Evolutionary conservation across 2,113 vertebrate species (phyloP).

Genomic region (Leuciscus idus): DNA sequence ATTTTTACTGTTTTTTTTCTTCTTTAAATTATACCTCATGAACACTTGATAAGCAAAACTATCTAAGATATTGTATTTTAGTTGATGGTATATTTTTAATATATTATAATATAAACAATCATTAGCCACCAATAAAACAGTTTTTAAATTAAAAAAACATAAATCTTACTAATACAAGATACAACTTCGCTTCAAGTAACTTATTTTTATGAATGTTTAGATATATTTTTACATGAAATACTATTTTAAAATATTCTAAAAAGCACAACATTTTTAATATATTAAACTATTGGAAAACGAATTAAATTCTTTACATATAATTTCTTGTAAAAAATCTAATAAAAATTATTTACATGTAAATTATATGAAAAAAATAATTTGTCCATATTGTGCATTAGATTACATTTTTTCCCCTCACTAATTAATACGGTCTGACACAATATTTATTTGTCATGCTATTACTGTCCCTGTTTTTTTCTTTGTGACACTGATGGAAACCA

Average conservation of each 20-base stretch:
- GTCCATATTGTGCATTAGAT: not conserved
- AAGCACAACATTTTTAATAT: not conserved
- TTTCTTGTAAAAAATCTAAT: not conserved
- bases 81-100: too few species aligned
- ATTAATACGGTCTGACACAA: not conserved
- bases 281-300: not conserved
- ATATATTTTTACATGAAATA: not conserved
- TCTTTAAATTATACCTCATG: too few species aligned
- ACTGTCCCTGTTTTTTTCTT: not conserved
- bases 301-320: not conserved
- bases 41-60: too few species aligned
- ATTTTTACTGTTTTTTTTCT: too few species aligned
- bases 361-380: not conserved
- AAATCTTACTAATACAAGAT: too few species aligned
- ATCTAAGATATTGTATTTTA: too few species aligned
- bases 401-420: not conserved
- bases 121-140: too few species aligned
- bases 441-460: not conserved
- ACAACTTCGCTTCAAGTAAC: not conserved
- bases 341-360: not conserved
- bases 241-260: not conserved
- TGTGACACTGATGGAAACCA: not conserved
- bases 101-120: too few species aligned
- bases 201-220: not conserved
- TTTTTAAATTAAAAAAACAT: too few species aligned